Evolutionary conservation across 2,113 vertebrate species (phyloP).

Genomic region (Ciconia boyciana): DNA sequence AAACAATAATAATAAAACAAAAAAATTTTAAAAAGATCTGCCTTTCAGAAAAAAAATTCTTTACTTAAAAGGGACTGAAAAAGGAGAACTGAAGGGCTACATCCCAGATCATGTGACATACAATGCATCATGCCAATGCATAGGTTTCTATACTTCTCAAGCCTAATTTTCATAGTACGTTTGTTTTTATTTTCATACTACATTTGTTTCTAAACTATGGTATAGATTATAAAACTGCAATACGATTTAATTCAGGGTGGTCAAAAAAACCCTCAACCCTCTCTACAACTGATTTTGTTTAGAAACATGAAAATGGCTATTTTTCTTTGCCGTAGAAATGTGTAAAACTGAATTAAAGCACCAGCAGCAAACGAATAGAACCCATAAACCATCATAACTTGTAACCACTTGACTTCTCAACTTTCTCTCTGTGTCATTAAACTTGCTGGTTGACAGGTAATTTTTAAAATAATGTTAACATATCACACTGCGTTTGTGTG

Average conservation of each 20-base stretch:
- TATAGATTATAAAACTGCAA: neutral
- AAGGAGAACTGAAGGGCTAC: neutral
- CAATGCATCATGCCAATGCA: neutral
- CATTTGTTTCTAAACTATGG: neutral
- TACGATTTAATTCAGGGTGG: neutral
- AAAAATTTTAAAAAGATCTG: neutral
- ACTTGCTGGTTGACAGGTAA: neutral
- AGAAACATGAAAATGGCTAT: neutral
- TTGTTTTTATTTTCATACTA: neutral
- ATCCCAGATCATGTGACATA: neutral
- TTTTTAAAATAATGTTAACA: neutral
- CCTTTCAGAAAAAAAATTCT: neutral
- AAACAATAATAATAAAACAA: neutral
- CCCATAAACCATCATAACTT: neutral
- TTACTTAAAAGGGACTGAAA: neutral
- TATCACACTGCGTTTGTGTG: neutral
- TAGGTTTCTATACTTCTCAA: neutral
- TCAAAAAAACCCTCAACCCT: neutral
- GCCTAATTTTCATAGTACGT: neutral
- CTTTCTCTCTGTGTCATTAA: neutral
- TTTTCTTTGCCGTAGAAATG: neutral
- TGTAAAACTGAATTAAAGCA: neutral
- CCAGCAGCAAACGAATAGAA: neutral
- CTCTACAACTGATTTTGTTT: neutral
- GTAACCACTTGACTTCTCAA: neutral